Percentiles rank a stretch among this genome's conserved stretches.
Conservation (phyloP, 1,140 invertebrate species). For the Luehdorfia chinensis region DNA sequence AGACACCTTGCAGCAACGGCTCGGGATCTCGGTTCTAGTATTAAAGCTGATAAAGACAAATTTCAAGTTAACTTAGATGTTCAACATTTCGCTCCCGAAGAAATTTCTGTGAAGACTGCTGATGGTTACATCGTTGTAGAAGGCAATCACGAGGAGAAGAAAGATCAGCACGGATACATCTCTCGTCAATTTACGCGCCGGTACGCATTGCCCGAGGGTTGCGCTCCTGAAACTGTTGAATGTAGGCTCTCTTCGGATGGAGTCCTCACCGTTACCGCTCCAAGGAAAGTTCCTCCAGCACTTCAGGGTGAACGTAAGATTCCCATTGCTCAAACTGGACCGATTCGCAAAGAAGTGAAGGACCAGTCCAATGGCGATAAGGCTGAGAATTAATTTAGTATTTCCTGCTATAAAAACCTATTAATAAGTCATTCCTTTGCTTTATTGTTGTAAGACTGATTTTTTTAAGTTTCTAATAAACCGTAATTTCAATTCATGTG, state of each 20-base stretch:
- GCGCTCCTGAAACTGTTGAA: conserved; percentile 80
- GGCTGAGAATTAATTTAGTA: conserved; percentile 24
- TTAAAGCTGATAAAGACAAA: conserved; percentile 77
- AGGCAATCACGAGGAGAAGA: conserved; percentile 87
- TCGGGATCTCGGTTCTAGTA: conserved; percentile 84
- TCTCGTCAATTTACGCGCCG: conserved; percentile 84
- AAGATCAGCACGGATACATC: conserved; percentile 85
- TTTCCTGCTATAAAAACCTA: conserved; percentile 12
- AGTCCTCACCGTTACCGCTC: conserved; percentile 82
- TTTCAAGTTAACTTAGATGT: conserved; percentile 88
- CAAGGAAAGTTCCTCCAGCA: conserved; percentile 77
- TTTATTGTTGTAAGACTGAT: conserved; percentile 52
- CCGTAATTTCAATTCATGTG: conserved; percentile 20
- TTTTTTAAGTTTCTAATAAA: conserved; percentile 51
- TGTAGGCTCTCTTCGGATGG: conserved; percentile 86
- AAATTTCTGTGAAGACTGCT: conserved; percentile 88
- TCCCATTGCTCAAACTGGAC: conserved; percentile 81
- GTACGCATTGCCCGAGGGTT: conserved; percentile 84
- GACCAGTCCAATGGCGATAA: conserved; percentile 55
- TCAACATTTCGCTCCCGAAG: conserved; percentile 89
- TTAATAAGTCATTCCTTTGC: conserved; percentile 33
- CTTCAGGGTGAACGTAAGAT: conserved; percentile 78
- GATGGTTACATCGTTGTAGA: conserved; percentile 83
- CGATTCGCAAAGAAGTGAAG: conserved; percentile 63
- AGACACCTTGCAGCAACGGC: conserved; percentile 76